phyloP scores from a whole-genome alignment of 2,113 vertebrate genomes.

The western clawed frog (Xenopus tropicalis) region UCB_Xtro_10.0 CM004444.2:99090501-99091000 shows the following conservation, averaged over 20 bases:
- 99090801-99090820: conserved; percentile 73
- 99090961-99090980: conserved; percentile 82
- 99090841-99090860: conserved; percentile 75
- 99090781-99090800: conserved; percentile 73
- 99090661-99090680: conserved; percentile 82
- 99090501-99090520: conserved; percentile 94
- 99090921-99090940: conserved; percentile 77
- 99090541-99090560: conserved; percentile 97
- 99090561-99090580: conserved; percentile 98
- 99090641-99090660: conserved; percentile 83
- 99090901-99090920: conserved; percentile 88
- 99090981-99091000: conserved; percentile 92
- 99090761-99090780: conserved; percentile 80
- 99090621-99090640: conserved; percentile 81
- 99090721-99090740: conserved; percentile 76
- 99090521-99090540: conserved; percentile 97
- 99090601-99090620: conserved; percentile 96
- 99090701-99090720: conserved; percentile 85
- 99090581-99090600: conserved; percentile 98
- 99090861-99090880: conserved; percentile 67
- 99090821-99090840: conserved; percentile 70
- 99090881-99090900: conserved; percentile 62
- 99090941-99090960: conserved; percentile 87
- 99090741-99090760: conserved; percentile 74
- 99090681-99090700: conserved; percentile 75